Evolutionary conservation across 2,797 vertebrate genomes (phyloP), one percentile per base, ranked within the genome.

Genomic region (Lepidocolaptes lacrymiger): DNA sequence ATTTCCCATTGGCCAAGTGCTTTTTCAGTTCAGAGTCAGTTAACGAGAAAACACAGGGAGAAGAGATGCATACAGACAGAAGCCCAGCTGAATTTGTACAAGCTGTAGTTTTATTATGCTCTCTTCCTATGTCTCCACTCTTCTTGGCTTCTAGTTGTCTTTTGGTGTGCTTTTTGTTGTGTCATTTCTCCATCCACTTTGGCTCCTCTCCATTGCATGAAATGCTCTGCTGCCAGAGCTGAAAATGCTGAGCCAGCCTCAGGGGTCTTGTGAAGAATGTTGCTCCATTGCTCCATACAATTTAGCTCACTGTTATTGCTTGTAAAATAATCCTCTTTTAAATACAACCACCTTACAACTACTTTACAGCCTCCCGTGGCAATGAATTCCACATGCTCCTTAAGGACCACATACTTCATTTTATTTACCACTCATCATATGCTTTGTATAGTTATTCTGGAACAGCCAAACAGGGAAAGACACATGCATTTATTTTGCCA

Each of bases 321-420:
- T 92, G 91, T 96, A 95, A 97, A 96, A 96, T 95, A 96, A 96
- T 93, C 95, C 82, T 95, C 87, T 92, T 96, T 94, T 94, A 96
- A 94, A 94, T 88, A 85, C 66, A 96, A 88, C 82, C 85, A 93
- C 87, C 95, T 95, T 92, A 81, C 46, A 93, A 81, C 39, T 63
- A 59, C 87, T 97, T 95, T 86, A 93, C 71, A 87, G 88, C 80
- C 86, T 97, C 79, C 89, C 1, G 5, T 93, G 82, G 85, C 92
- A 96, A 93, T 91, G 89, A 95, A 91, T 94, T 92, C 95, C 95
- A 89, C 85, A 93, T 89, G 79, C 27, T 91, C 75, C 87, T 83
- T 85, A 91, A 91, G 89, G 79, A 93, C 69, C 34, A 54, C 1
- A 8, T 73, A 56, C 56, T 89, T 85, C 1, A 24, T 95, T 94